Percentiles rank a stretch among this genome's conserved stretches.
These are phyloP conservation scores for Marcusenius ussheri DNA, from an alignment of 2,113 vertebrate species.

Conservation along the genomic window DNA sequence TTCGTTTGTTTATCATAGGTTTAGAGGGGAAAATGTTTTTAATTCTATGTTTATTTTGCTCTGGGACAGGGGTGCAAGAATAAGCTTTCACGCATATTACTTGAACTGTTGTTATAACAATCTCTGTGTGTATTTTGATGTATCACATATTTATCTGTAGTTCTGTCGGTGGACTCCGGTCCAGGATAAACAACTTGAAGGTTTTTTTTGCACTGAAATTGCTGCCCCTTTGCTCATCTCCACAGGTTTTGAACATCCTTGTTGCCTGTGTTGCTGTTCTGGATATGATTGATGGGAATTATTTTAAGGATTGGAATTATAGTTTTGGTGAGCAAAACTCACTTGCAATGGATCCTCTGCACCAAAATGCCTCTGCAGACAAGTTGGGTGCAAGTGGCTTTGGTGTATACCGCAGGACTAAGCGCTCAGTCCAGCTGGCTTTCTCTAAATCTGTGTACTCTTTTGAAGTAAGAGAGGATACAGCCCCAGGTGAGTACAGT, in stretches of 20 bases:
- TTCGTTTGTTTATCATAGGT: background rate
- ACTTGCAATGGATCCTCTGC: conserved; percentile 28
- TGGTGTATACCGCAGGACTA: conserved; percentile 30
- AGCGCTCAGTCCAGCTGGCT: conserved; percentile 43
- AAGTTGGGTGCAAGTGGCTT: conserved; percentile 20
- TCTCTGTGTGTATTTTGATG: background rate
- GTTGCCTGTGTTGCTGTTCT: conserved; percentile 26
- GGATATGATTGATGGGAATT: conserved; percentile 7
- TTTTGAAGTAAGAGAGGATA: conserved; percentile 62
- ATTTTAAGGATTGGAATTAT: conserved; percentile 27
- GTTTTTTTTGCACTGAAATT: background rate
- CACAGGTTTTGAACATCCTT: conserved; percentile 39
- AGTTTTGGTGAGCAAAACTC: conserved; percentile 18
- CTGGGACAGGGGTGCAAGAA: background rate
- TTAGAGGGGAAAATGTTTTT: background rate
- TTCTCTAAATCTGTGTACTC: conserved; percentile 53
- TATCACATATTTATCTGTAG: background rate
- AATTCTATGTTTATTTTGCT: background rate
- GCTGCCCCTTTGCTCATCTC: conserved; percentile 1
- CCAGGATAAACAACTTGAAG: background rate
- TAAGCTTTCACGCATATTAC: background rate
- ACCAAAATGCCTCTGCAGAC: conserved; percentile 26
- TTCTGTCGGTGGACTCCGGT: background rate
- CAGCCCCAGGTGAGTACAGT: conserved; percentile 48
- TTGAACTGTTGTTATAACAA: background rate